Evolutionary conservation across 2,113 vertebrate species (phyloP).

Genomic region (Cavia porcellus): DNA sequence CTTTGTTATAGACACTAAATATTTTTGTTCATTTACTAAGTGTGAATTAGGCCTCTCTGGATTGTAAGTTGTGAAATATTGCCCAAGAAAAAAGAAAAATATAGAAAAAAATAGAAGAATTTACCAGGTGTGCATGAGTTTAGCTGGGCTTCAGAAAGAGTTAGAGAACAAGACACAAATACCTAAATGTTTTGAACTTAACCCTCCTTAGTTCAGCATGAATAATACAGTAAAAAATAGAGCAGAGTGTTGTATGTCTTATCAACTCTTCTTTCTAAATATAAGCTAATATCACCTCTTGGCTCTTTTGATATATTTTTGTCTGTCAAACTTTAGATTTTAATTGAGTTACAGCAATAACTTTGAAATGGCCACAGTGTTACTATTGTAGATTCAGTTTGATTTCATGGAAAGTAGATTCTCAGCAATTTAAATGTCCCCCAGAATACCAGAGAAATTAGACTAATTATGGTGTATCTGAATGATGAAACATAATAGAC

Average conservation of each 20-base stretch:
- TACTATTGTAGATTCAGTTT: not conserved
- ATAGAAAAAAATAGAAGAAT: not conserved
- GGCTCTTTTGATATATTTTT: not conserved
- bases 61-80: not conserved
- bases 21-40: conserved; percentile 1
- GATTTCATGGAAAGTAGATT: conserved; percentile 40
- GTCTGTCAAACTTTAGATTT: not conserved
- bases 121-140: not conserved
- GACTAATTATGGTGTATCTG: conserved; percentile 57
- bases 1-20: not conserved
- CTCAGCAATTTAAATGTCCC: conserved; percentile 50
- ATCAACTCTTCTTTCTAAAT: not conserved
- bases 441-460: conserved; percentile 47
- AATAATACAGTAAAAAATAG: not conserved
- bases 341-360: not conserved
- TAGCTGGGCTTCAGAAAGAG: conserved; percentile 3
- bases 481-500: conserved; percentile 63
- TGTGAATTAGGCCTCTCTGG: not conserved
- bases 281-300: not conserved
- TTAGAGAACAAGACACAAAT: not conserved
- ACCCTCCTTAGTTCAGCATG: not conserved
- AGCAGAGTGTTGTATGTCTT: not conserved
- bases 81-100: not conserved
- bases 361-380: not conserved
- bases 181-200: not conserved